Conservation (phyloP, 2,113 vertebrate species). For the Aythya baeri region DNA sequence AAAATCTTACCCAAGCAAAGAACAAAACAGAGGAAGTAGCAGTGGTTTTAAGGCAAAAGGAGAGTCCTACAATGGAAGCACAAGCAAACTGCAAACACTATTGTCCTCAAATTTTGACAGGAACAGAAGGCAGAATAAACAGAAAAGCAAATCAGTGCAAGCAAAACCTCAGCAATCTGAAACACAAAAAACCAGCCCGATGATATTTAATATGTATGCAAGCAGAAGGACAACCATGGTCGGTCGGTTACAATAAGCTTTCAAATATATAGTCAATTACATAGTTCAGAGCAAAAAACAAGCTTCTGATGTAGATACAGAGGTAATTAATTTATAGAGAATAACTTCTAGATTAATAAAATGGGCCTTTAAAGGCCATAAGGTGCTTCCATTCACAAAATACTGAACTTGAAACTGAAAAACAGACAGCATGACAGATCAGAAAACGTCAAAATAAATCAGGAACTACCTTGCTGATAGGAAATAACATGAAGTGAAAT, state of each 20-base stretch:
- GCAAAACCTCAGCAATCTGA: neutral
- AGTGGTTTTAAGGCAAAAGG: neutral
- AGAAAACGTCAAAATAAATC: neutral
- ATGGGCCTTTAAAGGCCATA: slow-evolving; percentile 48
- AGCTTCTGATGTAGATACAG: slow-evolving; percentile 53
- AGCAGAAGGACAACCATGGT: slow-evolving; percentile 39
- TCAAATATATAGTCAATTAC: slow-evolving; percentile 43
- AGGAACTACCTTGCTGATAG: neutral
- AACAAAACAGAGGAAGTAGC: neutral
- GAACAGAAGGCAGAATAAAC: neutral
- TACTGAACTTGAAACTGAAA: neutral
- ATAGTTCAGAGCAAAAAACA: slow-evolving; percentile 48
- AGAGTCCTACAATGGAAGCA: neutral
- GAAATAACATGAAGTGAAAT: neutral
- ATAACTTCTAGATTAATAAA: slow-evolving; percentile 42
- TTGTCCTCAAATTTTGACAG: neutral
- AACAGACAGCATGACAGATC: neutral
- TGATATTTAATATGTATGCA: slow-evolving; percentile 10
- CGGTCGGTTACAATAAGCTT: slow-evolving; percentile 56
- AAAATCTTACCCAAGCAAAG: neutral
- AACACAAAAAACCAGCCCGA: neutral
- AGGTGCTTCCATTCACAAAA: slow-evolving; percentile 48
- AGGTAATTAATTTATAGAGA: slow-evolving; percentile 62
- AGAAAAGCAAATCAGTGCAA: neutral
- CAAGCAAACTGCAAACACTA: neutral